These are phyloP conservation scores for Lysandra coridon DNA, from an alignment of 2,888 invertebrate genomes.

Conservation along the genomic window DNA sequence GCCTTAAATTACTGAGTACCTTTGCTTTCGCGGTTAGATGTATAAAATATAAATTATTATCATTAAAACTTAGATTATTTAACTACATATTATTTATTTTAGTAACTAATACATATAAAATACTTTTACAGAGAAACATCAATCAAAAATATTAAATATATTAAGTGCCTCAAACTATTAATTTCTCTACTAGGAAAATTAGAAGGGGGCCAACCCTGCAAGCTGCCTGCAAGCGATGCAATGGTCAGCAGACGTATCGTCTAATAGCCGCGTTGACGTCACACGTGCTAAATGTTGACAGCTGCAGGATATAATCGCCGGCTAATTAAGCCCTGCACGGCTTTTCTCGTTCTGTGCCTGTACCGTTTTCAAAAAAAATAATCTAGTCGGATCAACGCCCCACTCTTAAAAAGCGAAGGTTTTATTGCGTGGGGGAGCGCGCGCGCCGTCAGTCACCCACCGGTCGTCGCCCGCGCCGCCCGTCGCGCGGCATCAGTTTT, in stretches of 20 bases:
- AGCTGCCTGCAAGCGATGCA: neutral
- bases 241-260: neutral
- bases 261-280: neutral
- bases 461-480: conserved; percentile 68
- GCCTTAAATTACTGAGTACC: too few species aligned
- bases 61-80: too few species aligned
- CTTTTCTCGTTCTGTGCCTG: conserved; percentile 32
- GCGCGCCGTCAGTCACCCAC: conserved; percentile 62
- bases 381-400: conserved; percentile 52
- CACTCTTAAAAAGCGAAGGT: conserved; percentile 72
- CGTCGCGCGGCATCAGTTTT: conserved; percentile 76
- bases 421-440: conserved; percentile 64
- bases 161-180: neutral
- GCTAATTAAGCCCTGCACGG: conserved; percentile 6
- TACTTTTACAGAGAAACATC: neutral
- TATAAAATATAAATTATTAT: too few species aligned
- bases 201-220: neutral
- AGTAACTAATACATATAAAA: too few species aligned
- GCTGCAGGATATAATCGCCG: conserved; percentile 9
- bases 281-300: neutral
- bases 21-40: too few species aligned
- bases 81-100: too few species aligned
- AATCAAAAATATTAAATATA: neutral
- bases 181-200: neutral
- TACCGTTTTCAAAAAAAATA: conserved; percentile 47